phyloP scores from a whole-genome alignment of 2,888 invertebrate genomes.

The Eupithecia insigniata region DNA sequence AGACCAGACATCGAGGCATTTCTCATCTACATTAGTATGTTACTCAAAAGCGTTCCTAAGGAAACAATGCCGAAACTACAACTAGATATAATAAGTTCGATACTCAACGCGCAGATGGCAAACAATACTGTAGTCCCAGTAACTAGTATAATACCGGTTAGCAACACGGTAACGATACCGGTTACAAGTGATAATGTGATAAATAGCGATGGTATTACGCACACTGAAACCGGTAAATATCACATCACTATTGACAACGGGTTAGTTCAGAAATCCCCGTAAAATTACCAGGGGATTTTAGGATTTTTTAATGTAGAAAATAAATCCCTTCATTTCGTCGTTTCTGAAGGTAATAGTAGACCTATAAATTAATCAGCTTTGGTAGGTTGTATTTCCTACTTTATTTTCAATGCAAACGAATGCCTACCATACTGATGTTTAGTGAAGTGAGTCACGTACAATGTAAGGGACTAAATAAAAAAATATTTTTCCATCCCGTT shows the following conservation, averaged over 20 bases:
- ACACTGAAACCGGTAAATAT: not conserved
- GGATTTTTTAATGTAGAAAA: not conserved
- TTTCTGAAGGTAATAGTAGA: not conserved
- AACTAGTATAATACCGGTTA: not conserved
- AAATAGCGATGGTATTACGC: not conserved
- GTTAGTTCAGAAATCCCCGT: not conserved
- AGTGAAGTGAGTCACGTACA: too few relatives aligned
- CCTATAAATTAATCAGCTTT: not conserved
- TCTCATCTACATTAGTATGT: conserved; percentile 58
- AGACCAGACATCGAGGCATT: conserved; percentile 55
- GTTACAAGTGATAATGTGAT: not conserved
- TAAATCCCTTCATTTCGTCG: too few relatives aligned
- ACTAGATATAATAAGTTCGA: conserved; percentile 63
- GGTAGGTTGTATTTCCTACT: not conserved
- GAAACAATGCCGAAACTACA: conserved; percentile 58
- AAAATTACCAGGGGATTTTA: not conserved
- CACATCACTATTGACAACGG: conserved; percentile 11
- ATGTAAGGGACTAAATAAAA: not conserved
- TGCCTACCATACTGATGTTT: too few relatives aligned
- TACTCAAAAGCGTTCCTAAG: conserved; percentile 60
- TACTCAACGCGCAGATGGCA: conserved; percentile 57
- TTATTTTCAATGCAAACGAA: not conserved
- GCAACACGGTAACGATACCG: conserved; percentile 3
- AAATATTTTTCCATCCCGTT: not conserved
- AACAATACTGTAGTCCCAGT: not conserved